phyloP scores from a whole-genome alignment of 2,797 vertebrate species.

The Sciurus carolinensis region DNA sequence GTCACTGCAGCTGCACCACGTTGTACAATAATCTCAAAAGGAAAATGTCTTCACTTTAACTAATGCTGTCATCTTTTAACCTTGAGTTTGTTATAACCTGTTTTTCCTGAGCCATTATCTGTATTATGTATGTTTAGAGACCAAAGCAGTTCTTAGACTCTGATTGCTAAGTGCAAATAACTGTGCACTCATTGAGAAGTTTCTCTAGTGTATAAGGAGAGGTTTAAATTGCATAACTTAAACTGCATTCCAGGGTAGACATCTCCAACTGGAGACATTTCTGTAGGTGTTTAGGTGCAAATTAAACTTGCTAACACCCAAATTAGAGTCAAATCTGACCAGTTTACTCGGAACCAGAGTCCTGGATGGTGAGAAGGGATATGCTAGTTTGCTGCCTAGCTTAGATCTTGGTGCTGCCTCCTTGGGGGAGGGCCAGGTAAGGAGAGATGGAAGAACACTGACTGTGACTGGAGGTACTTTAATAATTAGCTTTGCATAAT shows the following conservation, averaged over 20 bases:
- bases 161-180: constrained; percentile 47
- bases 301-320: constrained; percentile 86
- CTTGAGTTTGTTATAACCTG: constrained; percentile 17
- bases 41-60: constrained; percentile 59
- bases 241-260: constrained; percentile 73
- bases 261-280: constrained; percentile 80
- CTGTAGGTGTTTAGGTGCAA: constrained; percentile 85
- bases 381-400: constrained; percentile 81
- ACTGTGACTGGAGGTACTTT: constrained; percentile 85
- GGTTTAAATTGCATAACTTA: constrained; percentile 68
- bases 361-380: constrained; percentile 81
- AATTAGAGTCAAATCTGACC: constrained; percentile 87
- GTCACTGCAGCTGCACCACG: neutral
- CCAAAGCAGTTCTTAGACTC: neutral
- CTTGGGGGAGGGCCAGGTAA: neutral
- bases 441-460: constrained; percentile 74
- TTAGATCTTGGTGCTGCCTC: constrained; percentile 78
- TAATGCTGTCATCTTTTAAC: constrained; percentile 47
- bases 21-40: constrained; percentile 12
- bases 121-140: constrained; percentile 52
- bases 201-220: neutral
- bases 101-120: constrained; percentile 71
- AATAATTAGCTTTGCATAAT: constrained; percentile 83
- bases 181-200: constrained; percentile 56
- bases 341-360: constrained; percentile 82